phyloP scores from a whole-genome alignment of 2,113 vertebrate genomes.

The Coryphaenoides rupestris region DNA sequence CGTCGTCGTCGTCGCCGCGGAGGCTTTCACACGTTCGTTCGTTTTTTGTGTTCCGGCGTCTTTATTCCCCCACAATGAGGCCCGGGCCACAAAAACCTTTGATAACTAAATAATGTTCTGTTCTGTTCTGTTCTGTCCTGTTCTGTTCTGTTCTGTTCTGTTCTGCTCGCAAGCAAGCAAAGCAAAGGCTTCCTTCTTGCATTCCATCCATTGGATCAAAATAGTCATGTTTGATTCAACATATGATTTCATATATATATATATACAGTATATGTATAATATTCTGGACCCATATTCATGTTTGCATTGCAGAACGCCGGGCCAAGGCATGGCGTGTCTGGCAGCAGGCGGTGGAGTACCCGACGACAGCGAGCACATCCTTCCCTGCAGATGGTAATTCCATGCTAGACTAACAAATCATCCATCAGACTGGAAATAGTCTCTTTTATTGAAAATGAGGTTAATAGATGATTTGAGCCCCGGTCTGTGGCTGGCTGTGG shows the following conservation, averaged over 20 bases:
- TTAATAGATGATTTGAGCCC: constrained; percentile 82
- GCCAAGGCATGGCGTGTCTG: constrained; percentile 25
- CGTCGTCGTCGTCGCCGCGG: constrained; percentile 52
- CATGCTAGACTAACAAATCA: constrained; percentile 74
- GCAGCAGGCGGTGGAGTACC: constrained; percentile 62
- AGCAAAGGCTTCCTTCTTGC: constrained; percentile 62
- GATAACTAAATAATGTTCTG: constrained; percentile 66
- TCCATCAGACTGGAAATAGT: constrained; percentile 70
- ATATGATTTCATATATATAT: no score
- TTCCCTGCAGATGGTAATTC: constrained; percentile 70
- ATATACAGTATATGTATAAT: no score
- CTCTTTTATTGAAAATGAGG: constrained; percentile 80
- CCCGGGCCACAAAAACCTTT: constrained; percentile 57
- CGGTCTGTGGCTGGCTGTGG: constrained; percentile 55
- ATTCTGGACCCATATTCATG: no score
- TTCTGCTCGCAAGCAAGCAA: constrained; percentile 51
- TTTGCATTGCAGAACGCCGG: no score
- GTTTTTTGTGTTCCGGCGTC: constrained; percentile 65
- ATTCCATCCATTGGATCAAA: constrained; percentile 52
- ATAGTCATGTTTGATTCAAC: constrained; percentile 59
- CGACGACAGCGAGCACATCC: constrained; percentile 62
- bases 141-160: constrained; percentile 59
- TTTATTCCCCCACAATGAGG: constrained; percentile 74
- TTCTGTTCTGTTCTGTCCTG: constrained; percentile 64
- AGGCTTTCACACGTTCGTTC: constrained; percentile 68